Base-by-base conservation (phyloP, 2,113 vertebrate genomes). In the Zosterops hypoxanthus region DNA sequence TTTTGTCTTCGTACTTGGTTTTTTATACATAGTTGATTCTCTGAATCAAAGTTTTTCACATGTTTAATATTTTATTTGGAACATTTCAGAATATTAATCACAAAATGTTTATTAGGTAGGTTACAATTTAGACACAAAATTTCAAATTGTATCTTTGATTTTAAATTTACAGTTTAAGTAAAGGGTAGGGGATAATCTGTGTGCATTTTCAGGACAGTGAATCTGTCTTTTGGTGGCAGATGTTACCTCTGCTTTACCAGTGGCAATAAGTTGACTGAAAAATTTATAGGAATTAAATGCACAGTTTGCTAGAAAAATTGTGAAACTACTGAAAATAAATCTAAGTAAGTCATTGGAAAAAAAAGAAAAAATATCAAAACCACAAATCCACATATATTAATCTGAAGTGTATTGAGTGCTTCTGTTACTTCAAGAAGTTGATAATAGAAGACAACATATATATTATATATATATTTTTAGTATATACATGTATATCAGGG, bases 381-480 rank as follows among this genome's bases (percentile, higher is more conserved):
- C 14, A 39, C 15, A 68, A 33, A 60, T 64, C n/a, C 7, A 24
- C 9, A 4, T 41, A 3, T 4, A 1, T 1, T 2, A 70, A 57
- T 66, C 69, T 20, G 18, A 88, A 72, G 6, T 39, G 11, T 25
- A 34, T 52, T 26, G 29, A 60, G 16, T 36, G 4, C 5, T 75
- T 84, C 9, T 12, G 36, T 44, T 84, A 53, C 12, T 66, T 84
- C 14, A 71, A 14, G 23, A 63, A 66, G 29, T 23, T 79, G 34
- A 6, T 71, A 59, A 24, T 2, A 24, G 42, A 73, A 78, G 22
- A 34, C 14, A 33, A 6, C 5, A 10, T 15, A 14, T 5, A 14
- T 57, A 11, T 17, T 28, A 23, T 20, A 29, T 22, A 26, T 9
- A 18, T 19, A 12, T 16, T 25, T 25, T n/a, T 12, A 33, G 23